Evolutionary conservation across 2,113 vertebrate genomes (phyloP).

Genomic region (Cyphomyrus plagiostoma): DNA sequence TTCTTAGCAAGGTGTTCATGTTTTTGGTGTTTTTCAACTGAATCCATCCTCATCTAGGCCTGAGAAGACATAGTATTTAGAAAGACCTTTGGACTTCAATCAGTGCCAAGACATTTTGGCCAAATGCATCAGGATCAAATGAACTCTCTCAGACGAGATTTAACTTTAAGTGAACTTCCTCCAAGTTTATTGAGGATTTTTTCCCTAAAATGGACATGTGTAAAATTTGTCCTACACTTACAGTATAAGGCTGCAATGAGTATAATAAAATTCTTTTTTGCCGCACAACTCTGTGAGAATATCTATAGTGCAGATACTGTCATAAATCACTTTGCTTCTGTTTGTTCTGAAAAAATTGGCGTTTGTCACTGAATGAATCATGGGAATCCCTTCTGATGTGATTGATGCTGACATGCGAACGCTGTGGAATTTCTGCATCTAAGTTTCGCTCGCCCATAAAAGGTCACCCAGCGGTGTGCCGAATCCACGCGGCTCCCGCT

Average conservation of each 20-base stretch:
- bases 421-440: not conserved
- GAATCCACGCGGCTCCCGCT: conserved; percentile 17
- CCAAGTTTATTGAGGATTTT: not conserved
- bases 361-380: not conserved
- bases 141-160: not conserved
- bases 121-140: not conserved
- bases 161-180: not conserved
- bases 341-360: conserved; percentile 16
- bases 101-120: not conserved
- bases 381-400: not conserved
- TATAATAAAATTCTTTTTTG: not conserved
- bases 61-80: not conserved
- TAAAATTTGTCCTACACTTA: not conserved
- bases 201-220: not conserved
- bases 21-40: not conserved
- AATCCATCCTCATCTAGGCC: not conserved
- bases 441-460: not conserved
- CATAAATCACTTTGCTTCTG: not conserved
- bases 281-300: not conserved
- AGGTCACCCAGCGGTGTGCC: not conserved
- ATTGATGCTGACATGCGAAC: not conserved
- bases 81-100: not conserved
- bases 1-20: not conserved
- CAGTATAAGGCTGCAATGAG: not conserved
- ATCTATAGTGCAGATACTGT: not conserved